phyloP scores from a whole-genome alignment of 2,797 vertebrate species.

The Acrossocheilus fasciatus region DNA sequence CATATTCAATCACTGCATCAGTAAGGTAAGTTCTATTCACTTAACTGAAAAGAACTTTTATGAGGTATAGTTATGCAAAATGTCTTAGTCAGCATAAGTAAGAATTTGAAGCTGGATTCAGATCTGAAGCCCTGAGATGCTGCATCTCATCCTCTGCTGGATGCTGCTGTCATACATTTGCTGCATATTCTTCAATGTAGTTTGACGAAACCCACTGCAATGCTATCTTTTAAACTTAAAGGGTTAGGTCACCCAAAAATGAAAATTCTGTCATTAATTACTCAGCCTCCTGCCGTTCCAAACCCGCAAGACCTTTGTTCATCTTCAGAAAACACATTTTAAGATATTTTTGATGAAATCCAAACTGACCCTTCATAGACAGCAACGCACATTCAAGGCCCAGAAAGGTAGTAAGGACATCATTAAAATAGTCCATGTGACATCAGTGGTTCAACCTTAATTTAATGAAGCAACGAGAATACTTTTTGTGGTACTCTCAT shows the following conservation, averaged over 20 bases:
- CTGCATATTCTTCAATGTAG: neutral
- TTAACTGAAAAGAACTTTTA: neutral
- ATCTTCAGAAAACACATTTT: neutral
- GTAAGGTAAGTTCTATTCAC: neutral
- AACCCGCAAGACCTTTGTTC: neutral
- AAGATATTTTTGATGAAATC: no score
- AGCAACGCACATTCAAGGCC: no score
- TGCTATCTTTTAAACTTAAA: neutral
- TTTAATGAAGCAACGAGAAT: no score
- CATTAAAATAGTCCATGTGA: no score
- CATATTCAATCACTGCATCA: constrained; percentile 4
- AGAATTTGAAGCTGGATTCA: neutral
- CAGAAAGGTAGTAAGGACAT: no score
- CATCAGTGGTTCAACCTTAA: no score
- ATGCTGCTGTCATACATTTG: neutral
- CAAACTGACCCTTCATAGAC: no score
- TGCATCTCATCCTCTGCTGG: constrained; percentile 20
- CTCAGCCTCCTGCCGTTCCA: neutral
- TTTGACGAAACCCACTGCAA: neutral
- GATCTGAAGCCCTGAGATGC: constrained; percentile 20
- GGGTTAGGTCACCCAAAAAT: neutral
- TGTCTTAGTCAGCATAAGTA: neutral
- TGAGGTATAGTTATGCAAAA: constrained; percentile 3
- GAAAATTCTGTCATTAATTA: neutral
- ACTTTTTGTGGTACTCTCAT: no score